phyloP scores from a whole-genome alignment of 2,113 vertebrate species.

The Colossoma macropomum region DNA sequence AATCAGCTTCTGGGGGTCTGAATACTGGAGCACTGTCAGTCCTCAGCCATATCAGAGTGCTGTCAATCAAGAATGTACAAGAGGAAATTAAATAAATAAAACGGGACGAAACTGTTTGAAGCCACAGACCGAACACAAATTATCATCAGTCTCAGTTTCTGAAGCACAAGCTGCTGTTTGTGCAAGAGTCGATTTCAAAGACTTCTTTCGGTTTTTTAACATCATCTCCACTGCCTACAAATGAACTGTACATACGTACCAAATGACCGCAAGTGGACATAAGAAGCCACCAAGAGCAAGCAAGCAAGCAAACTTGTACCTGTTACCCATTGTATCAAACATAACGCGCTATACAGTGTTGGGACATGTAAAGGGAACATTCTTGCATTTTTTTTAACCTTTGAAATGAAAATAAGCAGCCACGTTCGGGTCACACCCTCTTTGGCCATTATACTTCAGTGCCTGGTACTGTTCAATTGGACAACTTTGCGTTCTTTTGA shows the following conservation, averaged over 20 bases:
- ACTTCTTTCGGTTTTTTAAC: neutral
- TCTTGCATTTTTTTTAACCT: constrained; percentile 15
- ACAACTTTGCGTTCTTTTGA: constrained; percentile 13
- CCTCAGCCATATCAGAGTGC: constrained; percentile 53
- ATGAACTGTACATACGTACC: constrained; percentile 48
- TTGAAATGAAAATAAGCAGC: constrained; percentile 28
- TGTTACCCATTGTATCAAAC: constrained; percentile 28
- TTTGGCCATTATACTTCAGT: constrained; percentile 60
- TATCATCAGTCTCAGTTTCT: constrained; percentile 19
- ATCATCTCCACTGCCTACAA: constrained; percentile 47
- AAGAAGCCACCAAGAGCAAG: constrained; percentile 9
- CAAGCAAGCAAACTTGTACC: constrained; percentile 18
- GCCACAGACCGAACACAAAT: constrained; percentile 13
- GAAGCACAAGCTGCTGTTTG: constrained; percentile 27
- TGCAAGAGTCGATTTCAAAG: constrained; percentile 2
- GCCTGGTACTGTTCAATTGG: constrained; percentile 44
- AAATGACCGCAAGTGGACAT: constrained; percentile 4
- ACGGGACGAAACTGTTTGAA: constrained; percentile 1
- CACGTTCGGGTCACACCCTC: constrained; percentile 30
- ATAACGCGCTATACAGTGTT: constrained; percentile 9
- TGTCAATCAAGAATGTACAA: constrained; percentile 43
- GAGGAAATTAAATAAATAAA: constrained; percentile 26
- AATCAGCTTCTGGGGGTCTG: constrained; percentile 21
- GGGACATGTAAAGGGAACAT: constrained; percentile 30
- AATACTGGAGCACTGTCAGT: constrained; percentile 3